Percentiles rank a stretch among this genome's conserved stretches.
Conservation (phyloP, 2,888 invertebrate species). For the Drosophila prolongata region DNA sequence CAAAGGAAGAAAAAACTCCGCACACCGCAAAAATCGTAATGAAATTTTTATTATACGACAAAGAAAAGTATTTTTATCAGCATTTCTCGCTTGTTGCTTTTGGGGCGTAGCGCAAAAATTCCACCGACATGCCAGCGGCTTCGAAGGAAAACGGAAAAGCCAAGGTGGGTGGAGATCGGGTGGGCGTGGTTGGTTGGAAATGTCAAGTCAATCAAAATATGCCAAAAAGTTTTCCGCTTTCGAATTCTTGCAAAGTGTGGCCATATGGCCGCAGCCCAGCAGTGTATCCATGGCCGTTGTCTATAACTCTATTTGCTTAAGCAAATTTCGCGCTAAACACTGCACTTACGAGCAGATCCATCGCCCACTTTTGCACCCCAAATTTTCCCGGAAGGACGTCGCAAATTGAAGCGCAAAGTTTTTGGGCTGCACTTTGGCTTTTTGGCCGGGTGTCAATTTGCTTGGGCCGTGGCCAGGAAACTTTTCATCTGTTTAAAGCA, state of each 20-base stretch:
- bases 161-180: not conserved
- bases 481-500: conserved; percentile 56
- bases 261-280: conserved; percentile 34
- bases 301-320: conserved; percentile 69
- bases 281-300: conserved; percentile 29
- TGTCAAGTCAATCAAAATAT: conserved; percentile 76
- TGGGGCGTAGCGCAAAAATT: conserved; percentile 56
- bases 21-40: conserved; percentile 78
- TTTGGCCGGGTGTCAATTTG: conserved; percentile 69
- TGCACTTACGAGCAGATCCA: conserved; percentile 41
- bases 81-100: conserved; percentile 77
- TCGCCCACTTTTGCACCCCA: not conserved
- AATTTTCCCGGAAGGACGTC: conserved; percentile 25
- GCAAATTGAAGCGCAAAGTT: conserved; percentile 73
- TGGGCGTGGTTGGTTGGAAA: conserved; percentile 32
- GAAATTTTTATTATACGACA: conserved; percentile 79
- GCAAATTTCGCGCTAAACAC: conserved; percentile 69
- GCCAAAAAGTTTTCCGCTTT: conserved; percentile 60
- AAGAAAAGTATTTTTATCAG: conserved; percentile 80
- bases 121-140: conserved; percentile 48
- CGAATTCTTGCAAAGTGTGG: conserved; percentile 34
- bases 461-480: conserved; percentile 59
- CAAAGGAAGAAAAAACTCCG: conserved; percentile 28
- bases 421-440: conserved; percentile 62
- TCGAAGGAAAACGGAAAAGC: conserved; percentile 8